Evolutionary conservation across 1,140 invertebrate genomes (phyloP), one percentile per base, ranked within the genome.

Genomic region (Conus betulinus): DNA sequence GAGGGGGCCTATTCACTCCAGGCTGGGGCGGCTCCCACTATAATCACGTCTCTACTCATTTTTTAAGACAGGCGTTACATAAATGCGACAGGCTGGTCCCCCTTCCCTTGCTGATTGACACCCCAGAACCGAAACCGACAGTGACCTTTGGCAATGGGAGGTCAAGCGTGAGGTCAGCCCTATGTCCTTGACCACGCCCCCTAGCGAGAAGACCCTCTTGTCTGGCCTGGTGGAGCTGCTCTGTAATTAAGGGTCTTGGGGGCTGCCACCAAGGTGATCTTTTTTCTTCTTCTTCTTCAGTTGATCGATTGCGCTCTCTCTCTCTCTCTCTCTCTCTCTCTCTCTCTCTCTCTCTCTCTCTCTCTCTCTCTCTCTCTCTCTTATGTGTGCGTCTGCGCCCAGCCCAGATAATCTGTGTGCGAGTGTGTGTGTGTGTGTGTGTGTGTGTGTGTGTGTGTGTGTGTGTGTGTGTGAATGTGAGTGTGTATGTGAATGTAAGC

Each of bases 161-260:
- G 67, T 71, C 67, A 71, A 71, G 67, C 67, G 67, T 71, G 67
- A 71, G 67, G 67, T 71, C 67, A n/a, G 67, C 20, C 67, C 23
- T 71, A 1, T 71, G 67, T 71, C 67, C 67, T 71, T 71, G 15
- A 71, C 67, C 67, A 71, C 67, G 67, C 67, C 67, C 67, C 67
- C 67, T 71, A 1, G 15, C 67, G 67, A 71, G 23, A n/a, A n/a
- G 23, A n/a, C 67, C 67, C 15, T n/a, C 67, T 13, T 71, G 6
- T 71, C 17, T 23, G 67, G 17, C 6, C 6, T 13, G 67, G 67
- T 1, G 67, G 20, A 15, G 15, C 57, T 60, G 57, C 57, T n/a
- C 23, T 71, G 67, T 71, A 71, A 71, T 71, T 71, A 71, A 60
- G 57, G 57, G 57, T 8, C 57, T 60, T 60, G 67, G 2, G 67